phyloP scores from a whole-genome alignment of 1,140 invertebrate genomes.

The Zaprionus gabonicus region DNA sequence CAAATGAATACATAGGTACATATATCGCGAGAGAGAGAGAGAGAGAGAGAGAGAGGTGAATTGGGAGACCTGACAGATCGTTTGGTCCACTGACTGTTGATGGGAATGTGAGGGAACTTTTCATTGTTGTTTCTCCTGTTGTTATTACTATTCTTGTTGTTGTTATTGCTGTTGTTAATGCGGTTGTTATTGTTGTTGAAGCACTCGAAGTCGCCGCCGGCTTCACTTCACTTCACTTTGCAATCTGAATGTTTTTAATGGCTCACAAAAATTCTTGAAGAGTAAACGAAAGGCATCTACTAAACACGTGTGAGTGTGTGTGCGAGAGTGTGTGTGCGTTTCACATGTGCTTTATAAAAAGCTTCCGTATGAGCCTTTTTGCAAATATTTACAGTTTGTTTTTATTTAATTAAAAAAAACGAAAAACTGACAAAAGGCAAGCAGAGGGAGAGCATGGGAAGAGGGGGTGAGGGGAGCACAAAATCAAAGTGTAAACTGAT shows the following conservation, averaged over 20 bases:
- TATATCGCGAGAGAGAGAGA: constrained; percentile 27
- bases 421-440: constrained; percentile 52
- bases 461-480: too few species aligned
- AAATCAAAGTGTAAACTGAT: constrained; percentile 60
- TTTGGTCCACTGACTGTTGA: constrained; percentile 50
- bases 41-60: neutral
- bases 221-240: constrained; percentile 73
- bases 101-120: constrained; percentile 31
- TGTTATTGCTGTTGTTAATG: constrained; percentile 42
- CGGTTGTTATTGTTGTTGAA: constrained; percentile 47
- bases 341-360: constrained; percentile 62
- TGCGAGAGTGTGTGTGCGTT: constrained; percentile 26
- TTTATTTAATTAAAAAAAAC: constrained; percentile 68
- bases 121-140: constrained; percentile 38
- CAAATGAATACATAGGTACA: constrained; percentile 48
- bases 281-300: constrained; percentile 14
- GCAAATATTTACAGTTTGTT: constrained; percentile 79
- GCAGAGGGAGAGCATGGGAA: neutral
- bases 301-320: constrained; percentile 22
- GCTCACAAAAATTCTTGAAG: constrained; percentile 51
- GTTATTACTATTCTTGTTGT: constrained; percentile 47
- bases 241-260: constrained; percentile 60
- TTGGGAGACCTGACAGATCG: constrained; percentile 45
- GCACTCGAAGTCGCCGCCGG: constrained; percentile 71
- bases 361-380: constrained; percentile 78